Evolutionary conservation across 2,113 vertebrate species (phyloP), one percentile per base, ranked within the genome.

Genomic region (Orycteropus afer): DNA sequence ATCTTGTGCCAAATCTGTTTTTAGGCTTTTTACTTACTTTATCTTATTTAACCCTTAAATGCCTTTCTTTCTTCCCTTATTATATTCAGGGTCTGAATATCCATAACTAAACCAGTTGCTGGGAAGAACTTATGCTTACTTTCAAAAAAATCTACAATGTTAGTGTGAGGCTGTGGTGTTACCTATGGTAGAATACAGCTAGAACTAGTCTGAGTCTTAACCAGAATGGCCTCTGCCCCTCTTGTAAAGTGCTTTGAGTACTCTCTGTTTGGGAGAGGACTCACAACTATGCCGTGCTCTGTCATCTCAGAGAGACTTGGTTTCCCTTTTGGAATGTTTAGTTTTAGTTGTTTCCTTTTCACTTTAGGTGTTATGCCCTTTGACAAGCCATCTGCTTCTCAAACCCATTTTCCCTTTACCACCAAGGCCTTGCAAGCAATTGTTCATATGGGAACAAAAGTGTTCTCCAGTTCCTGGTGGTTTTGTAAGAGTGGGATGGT

Each of bases 371-470:
- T 96, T 95, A 95, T 90, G 77, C 76, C 96, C 32, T 96, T 90
- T 93, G 85, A 96, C 86, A 96, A 93, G 45, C 93, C 92, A 93
- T 96, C 87, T 96, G 92, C 65, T 86, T 96, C 79, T 96, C 78
- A 73, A 55, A 85, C 69, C 53, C 78, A 95, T 29, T 93, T 93
- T 93, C 42, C 71, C 49, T 95, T 91, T 93, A 88, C 67, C 23
- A 90, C 81, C 47, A 88, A 96, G 59, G 51, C 69, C 55, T 84
- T 92, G 3, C 57, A 92, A 90, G 51, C 81, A 85, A 47, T 91
- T 93, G 51, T 93, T 97, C 63, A 95, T 85, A 90, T 94, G 86
- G 82, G 94, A 96, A 90, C 42, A 93, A 90, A 93, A 90, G 81
- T 37, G 94, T 96, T 95, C 73, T 90, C 55, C n/a, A 93, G 65